phyloP scores from a whole-genome alignment of 2,113 vertebrate genomes.

The Coptodon rendalli region DNA sequence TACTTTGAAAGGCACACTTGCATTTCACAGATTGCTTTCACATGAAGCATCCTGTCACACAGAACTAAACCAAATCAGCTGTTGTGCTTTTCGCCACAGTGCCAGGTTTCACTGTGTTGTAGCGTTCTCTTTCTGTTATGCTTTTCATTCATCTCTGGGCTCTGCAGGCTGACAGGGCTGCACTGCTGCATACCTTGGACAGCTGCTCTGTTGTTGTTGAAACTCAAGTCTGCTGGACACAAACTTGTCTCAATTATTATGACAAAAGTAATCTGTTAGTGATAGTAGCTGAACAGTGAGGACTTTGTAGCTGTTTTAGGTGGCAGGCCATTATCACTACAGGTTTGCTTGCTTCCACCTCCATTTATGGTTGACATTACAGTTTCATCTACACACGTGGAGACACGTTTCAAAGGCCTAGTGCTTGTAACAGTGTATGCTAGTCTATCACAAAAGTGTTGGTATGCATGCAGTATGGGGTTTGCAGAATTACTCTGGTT shows the following conservation, averaged over 20 bases:
- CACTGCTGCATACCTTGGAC: constrained; percentile 36
- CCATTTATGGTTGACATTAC: neutral
- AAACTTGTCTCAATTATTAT: constrained; percentile 46
- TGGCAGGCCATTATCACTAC: constrained; percentile 13
- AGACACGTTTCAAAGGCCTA: neutral
- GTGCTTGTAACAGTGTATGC: fast-evolving
- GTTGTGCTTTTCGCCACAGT: neutral
- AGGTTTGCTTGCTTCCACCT: neutral
- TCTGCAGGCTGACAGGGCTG: neutral
- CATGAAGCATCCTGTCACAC: neutral
- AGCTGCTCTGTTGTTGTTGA: constrained; percentile 28
- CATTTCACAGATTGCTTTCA: neutral
- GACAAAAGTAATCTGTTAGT: constrained; percentile 59
- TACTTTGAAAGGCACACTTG: neutral
- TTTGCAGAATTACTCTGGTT: neutral
- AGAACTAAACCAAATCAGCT: neutral
- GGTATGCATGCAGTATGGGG: neutral
- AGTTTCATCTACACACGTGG: neutral
- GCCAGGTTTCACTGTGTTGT: neutral
- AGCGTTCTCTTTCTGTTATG: constrained; percentile 15
- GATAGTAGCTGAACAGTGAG: constrained; percentile 20
- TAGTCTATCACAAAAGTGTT: neutral
- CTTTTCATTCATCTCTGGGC: constrained; percentile 11
- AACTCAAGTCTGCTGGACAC: constrained; percentile 27
- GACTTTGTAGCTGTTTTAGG: constrained; percentile 24